Conservation (phyloP, 2,113 vertebrate species). For the Ariopsis seemanni region DNA sequence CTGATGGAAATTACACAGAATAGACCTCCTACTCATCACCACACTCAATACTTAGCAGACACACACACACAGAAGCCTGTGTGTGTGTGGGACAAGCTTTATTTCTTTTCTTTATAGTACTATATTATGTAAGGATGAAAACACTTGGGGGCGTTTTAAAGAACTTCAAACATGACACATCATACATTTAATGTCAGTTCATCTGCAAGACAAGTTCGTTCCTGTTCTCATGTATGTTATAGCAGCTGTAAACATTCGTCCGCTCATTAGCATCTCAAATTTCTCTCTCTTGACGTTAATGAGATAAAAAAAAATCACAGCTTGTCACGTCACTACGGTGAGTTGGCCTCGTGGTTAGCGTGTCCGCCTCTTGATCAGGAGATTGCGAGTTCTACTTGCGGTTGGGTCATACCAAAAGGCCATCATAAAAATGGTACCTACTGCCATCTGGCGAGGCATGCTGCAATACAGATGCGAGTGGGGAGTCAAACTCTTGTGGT, state of each 20-base stretch:
- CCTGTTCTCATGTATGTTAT: neutral
- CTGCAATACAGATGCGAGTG: too few species aligned
- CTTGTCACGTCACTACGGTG: too few species aligned
- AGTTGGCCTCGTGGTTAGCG: too few species aligned
- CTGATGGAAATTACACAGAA: constrained; percentile 15
- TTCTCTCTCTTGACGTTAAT: too few species aligned
- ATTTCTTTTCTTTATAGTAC: neutral
- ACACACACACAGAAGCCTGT: neutral
- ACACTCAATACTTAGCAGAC: neutral
- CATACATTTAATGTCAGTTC: neutral
- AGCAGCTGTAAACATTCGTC: neutral
- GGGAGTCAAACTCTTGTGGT: too few species aligned
- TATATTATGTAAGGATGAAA: constrained; percentile 7
- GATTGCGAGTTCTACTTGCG: too few species aligned
- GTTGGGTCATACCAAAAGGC: too few species aligned
- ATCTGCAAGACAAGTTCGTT: neutral
- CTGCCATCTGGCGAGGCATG: too few species aligned
- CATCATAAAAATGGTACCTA: too few species aligned
- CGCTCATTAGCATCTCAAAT: neutral
- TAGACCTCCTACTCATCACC: constrained; percentile 6
- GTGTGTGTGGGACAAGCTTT: neutral
- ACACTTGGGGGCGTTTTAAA: neutral
- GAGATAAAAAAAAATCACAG: too few species aligned
- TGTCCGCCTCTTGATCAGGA: too few species aligned
- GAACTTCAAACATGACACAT: neutral